phyloP scores from a whole-genome alignment of 2,888 invertebrate species.

The Serrognathus titanus region DNA sequence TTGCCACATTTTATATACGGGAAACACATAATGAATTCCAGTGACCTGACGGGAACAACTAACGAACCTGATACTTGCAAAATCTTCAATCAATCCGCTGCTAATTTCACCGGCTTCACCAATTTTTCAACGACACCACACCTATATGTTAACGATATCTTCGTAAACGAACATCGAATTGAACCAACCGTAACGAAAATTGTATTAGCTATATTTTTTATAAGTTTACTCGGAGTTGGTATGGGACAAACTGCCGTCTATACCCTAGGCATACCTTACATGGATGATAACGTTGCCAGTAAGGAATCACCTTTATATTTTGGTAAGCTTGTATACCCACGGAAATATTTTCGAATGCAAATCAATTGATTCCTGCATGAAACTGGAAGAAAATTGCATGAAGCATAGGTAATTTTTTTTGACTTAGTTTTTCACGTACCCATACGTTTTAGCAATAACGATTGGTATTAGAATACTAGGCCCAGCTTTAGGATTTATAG shows the following conservation, averaged over 20 bases:
- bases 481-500: constrained; percentile 84
- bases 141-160: neutral
- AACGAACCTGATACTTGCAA: constrained; percentile 49
- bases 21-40: constrained; percentile 62
- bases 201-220: constrained; percentile 83
- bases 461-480: constrained; percentile 89
- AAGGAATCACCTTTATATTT: constrained; percentile 89
- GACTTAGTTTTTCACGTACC: too few species aligned
- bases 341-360: neutral
- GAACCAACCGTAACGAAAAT: constrained; percentile 75
- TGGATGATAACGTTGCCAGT: constrained; percentile 91
- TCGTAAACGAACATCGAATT: constrained; percentile 52
- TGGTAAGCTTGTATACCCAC: constrained; percentile 51
- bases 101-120: constrained; percentile 2
- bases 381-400: neutral
- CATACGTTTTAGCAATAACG: constrained; percentile 70
- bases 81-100: constrained; percentile 12
- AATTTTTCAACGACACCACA: constrained; percentile 7
- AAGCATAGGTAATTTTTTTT: neutral
- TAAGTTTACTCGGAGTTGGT: constrained; percentile 83
- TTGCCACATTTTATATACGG: constrained; percentile 85
- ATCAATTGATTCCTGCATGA: neutral
- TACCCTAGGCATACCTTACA: constrained; percentile 88
- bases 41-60: constrained; percentile 47
- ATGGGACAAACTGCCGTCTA: constrained; percentile 91